A percentile compares a stretch with the other conserved stretches of the same genome.
These are phyloP conservation scores for Montipora capitata DNA, from an alignment of 92 coral and sea anemone genomes.

Conservation along the genomic window DNA sequence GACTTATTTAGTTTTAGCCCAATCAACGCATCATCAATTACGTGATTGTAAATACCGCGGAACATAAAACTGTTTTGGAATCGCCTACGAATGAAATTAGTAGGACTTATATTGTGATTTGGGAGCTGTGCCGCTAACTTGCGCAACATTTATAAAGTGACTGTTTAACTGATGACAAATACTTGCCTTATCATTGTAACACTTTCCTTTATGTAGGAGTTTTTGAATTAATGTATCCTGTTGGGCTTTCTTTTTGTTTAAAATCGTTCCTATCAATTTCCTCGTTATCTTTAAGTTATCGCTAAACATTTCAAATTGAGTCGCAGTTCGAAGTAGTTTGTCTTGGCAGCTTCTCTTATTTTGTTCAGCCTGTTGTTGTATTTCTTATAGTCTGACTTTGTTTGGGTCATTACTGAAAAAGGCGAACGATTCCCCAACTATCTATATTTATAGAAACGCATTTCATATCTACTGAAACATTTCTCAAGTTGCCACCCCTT, in stretches of 20 bases:
- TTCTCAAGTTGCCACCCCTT: too few species aligned
- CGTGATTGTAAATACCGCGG: too few species aligned
- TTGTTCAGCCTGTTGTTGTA: slow-evolving; percentile 69
- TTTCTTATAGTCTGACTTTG: slow-evolving; percentile 54
- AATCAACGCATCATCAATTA: too few species aligned
- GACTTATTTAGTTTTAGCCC: too few species aligned
- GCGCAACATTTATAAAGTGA: slow-evolving; percentile 26
- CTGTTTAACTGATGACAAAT: slow-evolving; percentile 69
- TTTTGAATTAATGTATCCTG: slow-evolving; percentile 38
- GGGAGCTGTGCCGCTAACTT: too few species aligned
- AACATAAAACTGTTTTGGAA: too few species aligned
- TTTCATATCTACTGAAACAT: too few species aligned
- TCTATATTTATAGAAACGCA: too few species aligned
- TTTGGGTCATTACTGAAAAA: slow-evolving; percentile 43
- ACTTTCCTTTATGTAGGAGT: slow-evolving; percentile 20
- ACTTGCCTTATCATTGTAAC: slow-evolving; percentile 50
- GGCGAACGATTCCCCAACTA: too few species aligned
- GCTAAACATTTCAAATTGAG: slow-evolving; percentile 43
- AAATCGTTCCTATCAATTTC: slow-evolving; percentile 64
- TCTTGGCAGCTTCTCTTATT: slow-evolving; percentile 49
- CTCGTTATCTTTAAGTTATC: slow-evolving; percentile 66
- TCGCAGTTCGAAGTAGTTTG: slow-evolving; percentile 29
- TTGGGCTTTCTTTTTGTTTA: slow-evolving; percentile 56
- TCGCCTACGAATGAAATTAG: too few species aligned
- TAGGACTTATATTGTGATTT: too few species aligned